Conservation (phyloP, 1,140 invertebrate genomes). For the Drosophila mauritiana region DNA sequence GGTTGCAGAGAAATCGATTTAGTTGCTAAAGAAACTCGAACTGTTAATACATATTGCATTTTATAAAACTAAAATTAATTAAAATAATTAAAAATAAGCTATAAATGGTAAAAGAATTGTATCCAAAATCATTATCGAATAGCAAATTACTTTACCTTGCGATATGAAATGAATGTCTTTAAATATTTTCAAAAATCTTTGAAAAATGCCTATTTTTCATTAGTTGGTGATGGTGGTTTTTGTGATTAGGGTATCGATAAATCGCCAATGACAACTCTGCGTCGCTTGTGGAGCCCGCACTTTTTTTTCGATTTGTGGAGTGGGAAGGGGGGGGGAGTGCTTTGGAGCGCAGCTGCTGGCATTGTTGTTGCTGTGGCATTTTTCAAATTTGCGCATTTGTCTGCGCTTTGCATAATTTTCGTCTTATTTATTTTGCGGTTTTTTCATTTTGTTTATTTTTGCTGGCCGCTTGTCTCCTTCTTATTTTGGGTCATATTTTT, state of each 20-base stretch:
- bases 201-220: not conserved
- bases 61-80: no score
- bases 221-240: not conserved
- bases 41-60: no score
- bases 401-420: slow-evolving; percentile 79
- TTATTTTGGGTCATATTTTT: slow-evolving; percentile 53
- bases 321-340: not conserved
- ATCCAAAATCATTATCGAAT: no score
- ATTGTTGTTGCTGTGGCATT: slow-evolving; percentile 65
- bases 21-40: not conserved
- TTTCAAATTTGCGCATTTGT: slow-evolving; percentile 82
- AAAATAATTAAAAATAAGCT: no score
- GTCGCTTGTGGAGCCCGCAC: slow-evolving; percentile 5
- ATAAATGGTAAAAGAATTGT: no score
- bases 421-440: slow-evolving; percentile 51
- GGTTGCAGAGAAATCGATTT: not conserved
- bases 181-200: not conserved
- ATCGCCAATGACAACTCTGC: not conserved
- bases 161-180: no score
- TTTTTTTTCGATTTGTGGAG: slow-evolving; percentile 3
- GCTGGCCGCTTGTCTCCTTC: slow-evolving; percentile 23
- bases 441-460: slow-evolving; percentile 39
- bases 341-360: slow-evolving; percentile 51
- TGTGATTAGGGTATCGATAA: slow-evolving; percentile 9
- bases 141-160: no score